These are phyloP conservation scores for Corythoichthys intestinalis DNA, from an alignment of 2,113 vertebrate genomes.

Conservation along the genomic window DNA sequence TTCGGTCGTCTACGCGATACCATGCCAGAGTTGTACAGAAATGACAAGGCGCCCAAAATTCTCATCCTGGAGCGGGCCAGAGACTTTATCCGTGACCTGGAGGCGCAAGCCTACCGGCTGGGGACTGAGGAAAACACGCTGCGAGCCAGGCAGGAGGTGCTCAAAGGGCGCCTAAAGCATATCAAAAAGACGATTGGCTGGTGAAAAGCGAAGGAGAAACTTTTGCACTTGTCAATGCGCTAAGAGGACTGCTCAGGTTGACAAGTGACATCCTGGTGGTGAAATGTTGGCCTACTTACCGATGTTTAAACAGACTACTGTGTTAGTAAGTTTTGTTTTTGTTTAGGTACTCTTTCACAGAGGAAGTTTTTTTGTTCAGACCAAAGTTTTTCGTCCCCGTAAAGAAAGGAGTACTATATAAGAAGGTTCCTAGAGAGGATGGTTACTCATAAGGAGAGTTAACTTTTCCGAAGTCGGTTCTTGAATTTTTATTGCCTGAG, in stretches of 20 bases:
- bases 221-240: background rate
- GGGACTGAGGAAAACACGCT: conserved; percentile 50
- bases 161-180: conserved; percentile 55
- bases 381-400: background rate
- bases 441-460: too few relatives aligned
- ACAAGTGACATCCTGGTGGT: background rate
- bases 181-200: conserved; percentile 44
- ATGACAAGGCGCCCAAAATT: conserved; percentile 77
- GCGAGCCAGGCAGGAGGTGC: conserved; percentile 52
- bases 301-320: background rate
- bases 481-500: too few relatives aligned
- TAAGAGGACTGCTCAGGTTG: background rate
- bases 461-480: too few relatives aligned
- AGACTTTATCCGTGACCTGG: conserved; percentile 69
- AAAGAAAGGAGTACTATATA: background rate
- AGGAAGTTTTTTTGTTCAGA: background rate
- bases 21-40: conserved; percentile 72
- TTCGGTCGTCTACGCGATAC: conserved; percentile 71
- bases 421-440: too few relatives aligned
- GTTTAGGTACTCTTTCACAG: background rate
- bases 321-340: background rate
- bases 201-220: conserved; percentile 2
- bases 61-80: conserved; percentile 75
- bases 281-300: background rate
- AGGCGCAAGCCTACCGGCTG: conserved; percentile 56